Base-by-base conservation (phyloP, 2,888 invertebrate species). In the Pherbina coryleti region DNA sequence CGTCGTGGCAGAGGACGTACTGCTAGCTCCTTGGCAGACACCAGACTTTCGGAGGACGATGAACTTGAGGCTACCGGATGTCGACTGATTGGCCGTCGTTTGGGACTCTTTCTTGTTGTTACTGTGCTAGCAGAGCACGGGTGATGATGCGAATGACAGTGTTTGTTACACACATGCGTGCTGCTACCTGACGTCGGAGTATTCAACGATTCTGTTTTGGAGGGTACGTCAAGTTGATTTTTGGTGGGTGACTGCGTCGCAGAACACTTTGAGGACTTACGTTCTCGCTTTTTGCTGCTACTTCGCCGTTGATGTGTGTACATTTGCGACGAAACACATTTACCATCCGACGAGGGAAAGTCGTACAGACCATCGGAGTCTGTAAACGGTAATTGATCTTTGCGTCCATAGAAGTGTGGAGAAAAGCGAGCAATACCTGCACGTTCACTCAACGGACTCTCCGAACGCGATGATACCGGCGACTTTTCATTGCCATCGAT, bases 281-380 rank as follows among this genome's bases (percentile, higher is more conserved):
- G 91, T 80, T 93, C 92, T 22, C 93, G 92, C 86, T 92, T 92
- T 83, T 93, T 92, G 75, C 93, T 92, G 11, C 92, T 91, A 3
- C 92, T 91, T 86, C 93, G 93, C 84, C 93, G 92, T 84, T 92
- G 92, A 79, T 92, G 90, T 73, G 90, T 91, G 71, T 88, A 89
- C 9, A 90, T 88, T 7, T 90, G 89, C 11, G 82, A 81, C 9
- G 82, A 82, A 7, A 82, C 34, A 81, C 91, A 91, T 83, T 91
- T 92, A 81, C 92, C 92, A 86, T 95, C 95, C 7, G 94, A 94
- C 87, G 94, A 95, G 4, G 95, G 94, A 85, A 94, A 95, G 88
- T 95, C 95, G 86, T 95, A 95, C 28, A 95, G 89, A 3, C 95
- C 95, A 87, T 95, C 95, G 0, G 95, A 95, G 88, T 95, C 95